A percentile compares a stretch with the other conserved stretches of the same genome.
Evolutionary conservation across 2,797 vertebrate species (phyloP).

Genomic region (Xyrichtys novacula): DNA sequence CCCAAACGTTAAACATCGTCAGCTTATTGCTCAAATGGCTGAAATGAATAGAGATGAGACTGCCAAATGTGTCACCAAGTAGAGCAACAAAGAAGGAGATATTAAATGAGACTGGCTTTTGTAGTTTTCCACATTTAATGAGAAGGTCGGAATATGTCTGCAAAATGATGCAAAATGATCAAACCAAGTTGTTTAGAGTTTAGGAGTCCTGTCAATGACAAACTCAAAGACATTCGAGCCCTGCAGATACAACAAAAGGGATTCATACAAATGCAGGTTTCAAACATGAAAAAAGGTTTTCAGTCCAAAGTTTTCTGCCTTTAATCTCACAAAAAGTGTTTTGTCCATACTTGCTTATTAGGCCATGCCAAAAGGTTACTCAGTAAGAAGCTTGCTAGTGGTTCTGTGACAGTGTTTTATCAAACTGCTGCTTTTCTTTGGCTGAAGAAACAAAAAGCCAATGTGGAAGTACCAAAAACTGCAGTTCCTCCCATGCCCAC

Average conservation of each 20-base stretch:
- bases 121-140: constrained; percentile 39
- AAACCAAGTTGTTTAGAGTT: no score
- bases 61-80: constrained; percentile 54
- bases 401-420: neutral
- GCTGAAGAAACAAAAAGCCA: no score
- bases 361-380: neutral
- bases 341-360: neutral
- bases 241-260: neutral
- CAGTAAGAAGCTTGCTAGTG: neutral
- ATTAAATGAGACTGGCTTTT: constrained; percentile 13
- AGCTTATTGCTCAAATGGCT: constrained; percentile 48
- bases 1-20: constrained; percentile 54
- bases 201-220: neutral
- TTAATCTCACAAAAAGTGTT: no score
- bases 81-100: constrained; percentile 36
- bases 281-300: constrained; percentile 10
- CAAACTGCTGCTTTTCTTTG: no score
- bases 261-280: constrained; percentile 8
- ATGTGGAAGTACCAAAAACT: no score
- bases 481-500: no score
- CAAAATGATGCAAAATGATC: constrained; percentile 23
- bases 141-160: constrained; percentile 25
- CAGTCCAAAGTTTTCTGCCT: no score
- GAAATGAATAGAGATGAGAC: constrained; percentile 35
- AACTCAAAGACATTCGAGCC: neutral